Percentiles rank a stretch among this genome's conserved stretches.
Evolutionary conservation across 1,140 invertebrate species (phyloP).

Genomic region (Drosophila nasuta): DNA sequence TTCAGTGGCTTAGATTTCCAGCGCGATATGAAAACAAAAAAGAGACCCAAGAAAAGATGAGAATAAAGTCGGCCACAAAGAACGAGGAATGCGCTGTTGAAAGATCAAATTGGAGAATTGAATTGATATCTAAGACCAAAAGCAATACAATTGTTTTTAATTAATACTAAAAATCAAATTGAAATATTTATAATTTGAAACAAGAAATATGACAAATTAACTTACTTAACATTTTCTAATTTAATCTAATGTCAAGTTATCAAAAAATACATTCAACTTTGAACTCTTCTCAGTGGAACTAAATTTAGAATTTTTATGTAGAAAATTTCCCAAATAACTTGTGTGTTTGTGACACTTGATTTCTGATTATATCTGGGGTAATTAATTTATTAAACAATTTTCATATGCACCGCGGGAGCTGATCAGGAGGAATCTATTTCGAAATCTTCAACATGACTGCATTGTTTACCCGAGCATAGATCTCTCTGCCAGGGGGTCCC

Average conservation of each 20-base stretch:
- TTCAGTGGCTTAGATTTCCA: constrained; percentile 53
- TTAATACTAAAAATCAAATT: too few relatives aligned
- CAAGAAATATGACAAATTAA: too few relatives aligned
- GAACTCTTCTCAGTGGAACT: constrained; percentile 29
- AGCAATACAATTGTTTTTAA: too few relatives aligned
- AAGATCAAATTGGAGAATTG: neutral
- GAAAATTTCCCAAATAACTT: constrained; percentile 21
- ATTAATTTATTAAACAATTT: constrained; percentile 62
- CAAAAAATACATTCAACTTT: constrained; percentile 31
- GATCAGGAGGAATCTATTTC: constrained; percentile 8
- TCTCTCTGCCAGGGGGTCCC: constrained; percentile 24
- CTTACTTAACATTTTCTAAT: neutral
- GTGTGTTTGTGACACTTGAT: constrained; percentile 50
- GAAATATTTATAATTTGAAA: neutral
- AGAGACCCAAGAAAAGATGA: neutral
- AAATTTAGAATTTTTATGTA: constrained; percentile 26
- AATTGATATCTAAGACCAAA: too few relatives aligned
- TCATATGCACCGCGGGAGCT: constrained; percentile 36
- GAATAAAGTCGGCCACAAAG: neutral
- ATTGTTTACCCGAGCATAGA: constrained; percentile 20
- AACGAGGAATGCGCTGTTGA: constrained; percentile 21
- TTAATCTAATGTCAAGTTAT: constrained; percentile 8
- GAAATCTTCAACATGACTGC: too few relatives aligned
- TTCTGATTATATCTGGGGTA: constrained; percentile 50
- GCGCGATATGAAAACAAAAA: constrained; percentile 29